Evolutionary conservation across 2,113 vertebrate genomes (phyloP), one percentile per base, ranked within the genome.

Genomic region (Casuarius casuarius): DNA sequence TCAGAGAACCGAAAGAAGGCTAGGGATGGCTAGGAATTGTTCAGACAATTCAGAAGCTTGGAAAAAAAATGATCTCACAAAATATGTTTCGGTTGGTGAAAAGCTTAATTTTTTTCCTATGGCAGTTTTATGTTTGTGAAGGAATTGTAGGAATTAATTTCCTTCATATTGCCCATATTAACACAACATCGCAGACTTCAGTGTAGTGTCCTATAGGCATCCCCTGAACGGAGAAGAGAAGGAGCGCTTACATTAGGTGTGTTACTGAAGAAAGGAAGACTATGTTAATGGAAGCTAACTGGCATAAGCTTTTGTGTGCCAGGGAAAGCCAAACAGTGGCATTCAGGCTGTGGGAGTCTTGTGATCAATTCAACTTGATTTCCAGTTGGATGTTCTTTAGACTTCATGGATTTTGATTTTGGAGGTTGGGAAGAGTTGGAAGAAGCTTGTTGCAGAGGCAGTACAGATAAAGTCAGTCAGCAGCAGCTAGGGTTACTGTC

Each of bases 41-140:
- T 90, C 8, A 67, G 7, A 8, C 0, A 0, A 0, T 66, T 16
- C 44, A 23, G 74, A 86, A 76, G 2, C 0, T 0, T 16, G 7
- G 23, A 83, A 12, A 58, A 58, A 91, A 59, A 6, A 28, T 25
- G 20, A 33, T 33, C 22, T 35, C 83, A 17, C 33, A 63, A 59
- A 92, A 67, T 52, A 72, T 12, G 11, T 48, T 70, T 74, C 38
- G 26, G 18, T 26, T 86, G 9, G 6, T 68, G 21, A 38, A 80
- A 61, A 70, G 3, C 13, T 51, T 68, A 75, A 40, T 73, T 81
- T 62, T 10, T 1, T 82, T 66, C 21, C 21, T 17, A 5, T 46
- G 17, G 9, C 8, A 44, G 5, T 63, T 85, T 72, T 44, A 79
- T 63, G 67, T 54, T 72, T 58, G 46, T 18, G 14, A 42, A 79